Conservation (phyloP, 2,797 vertebrate genomes). For the Alosa sapidissima region DNA sequence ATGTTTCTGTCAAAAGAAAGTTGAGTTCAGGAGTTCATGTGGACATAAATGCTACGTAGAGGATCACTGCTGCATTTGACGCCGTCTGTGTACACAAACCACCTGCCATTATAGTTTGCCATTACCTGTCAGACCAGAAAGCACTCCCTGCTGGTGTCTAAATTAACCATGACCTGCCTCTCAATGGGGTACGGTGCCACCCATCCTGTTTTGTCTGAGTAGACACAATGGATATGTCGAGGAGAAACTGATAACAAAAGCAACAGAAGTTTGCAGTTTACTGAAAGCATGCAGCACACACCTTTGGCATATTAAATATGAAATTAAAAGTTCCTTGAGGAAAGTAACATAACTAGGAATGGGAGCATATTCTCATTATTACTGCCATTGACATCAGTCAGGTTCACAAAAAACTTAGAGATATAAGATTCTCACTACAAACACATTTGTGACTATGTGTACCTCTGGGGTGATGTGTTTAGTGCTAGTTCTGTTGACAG, state of each 20-base stretch:
- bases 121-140: not conserved
- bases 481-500: not conserved
- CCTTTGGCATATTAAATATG: not conserved
- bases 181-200: not conserved
- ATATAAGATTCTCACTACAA: not conserved
- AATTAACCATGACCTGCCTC: conserved; percentile 5
- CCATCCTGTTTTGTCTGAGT: not conserved
- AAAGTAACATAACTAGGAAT: not conserved
- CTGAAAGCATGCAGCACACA: not conserved
- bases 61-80: not conserved
- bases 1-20: not conserved
- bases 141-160: not conserved
- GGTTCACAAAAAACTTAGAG: not conserved
- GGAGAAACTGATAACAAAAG: not conserved
- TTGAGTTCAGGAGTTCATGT: not conserved
- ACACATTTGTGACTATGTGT: not conserved
- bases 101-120: not conserved
- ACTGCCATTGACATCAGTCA: not conserved
- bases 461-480: not conserved
- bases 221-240: not conserved
- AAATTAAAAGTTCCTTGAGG: not conserved
- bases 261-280: not conserved
- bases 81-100: not conserved
- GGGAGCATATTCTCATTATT: not conserved
- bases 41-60: not conserved